Conservation (phyloP, 1,140 invertebrate genomes). For the Vanessa tameamea region DNA sequence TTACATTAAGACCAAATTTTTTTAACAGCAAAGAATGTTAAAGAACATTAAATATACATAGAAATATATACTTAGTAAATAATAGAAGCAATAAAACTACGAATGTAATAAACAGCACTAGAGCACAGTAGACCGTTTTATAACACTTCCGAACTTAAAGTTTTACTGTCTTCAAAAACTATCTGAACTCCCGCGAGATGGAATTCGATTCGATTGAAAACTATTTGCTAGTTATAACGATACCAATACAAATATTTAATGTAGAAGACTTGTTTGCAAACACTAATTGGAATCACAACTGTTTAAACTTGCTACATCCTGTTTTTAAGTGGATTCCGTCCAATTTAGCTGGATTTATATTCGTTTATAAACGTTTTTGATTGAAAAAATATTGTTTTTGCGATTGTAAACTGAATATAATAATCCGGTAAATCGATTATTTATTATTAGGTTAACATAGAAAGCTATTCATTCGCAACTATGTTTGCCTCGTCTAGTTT, state of each 20-base stretch:
- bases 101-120: neutral
- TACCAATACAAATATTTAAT: conserved; percentile 9
- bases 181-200: conserved; percentile 4
- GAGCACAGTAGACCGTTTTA: neutral
- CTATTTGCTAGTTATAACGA: conserved; percentile 7
- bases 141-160: neutral
- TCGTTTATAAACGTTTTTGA: conserved; percentile 7
- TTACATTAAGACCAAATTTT: too few relatives aligned
- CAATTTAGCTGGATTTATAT: conserved; percentile 9
- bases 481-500: too few relatives aligned
- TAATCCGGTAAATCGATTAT: too few relatives aligned
- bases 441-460: too few relatives aligned
- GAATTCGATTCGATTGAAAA: conserved; percentile 14
- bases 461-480: too few relatives aligned
- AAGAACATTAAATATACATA: too few relatives aligned
- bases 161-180: conserved; percentile 9
- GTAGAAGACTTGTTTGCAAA: conserved; percentile 16
- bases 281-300: conserved; percentile 19
- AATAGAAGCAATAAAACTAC: neutral
- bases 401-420: neutral
- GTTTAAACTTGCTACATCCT: conserved; percentile 6
- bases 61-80: too few relatives aligned
- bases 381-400: conserved; percentile 2
- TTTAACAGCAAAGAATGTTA: too few relatives aligned
- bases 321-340: conserved; percentile 8